These are phyloP conservation scores for Rhaphigaster nebulosa DNA, from an alignment of 2,888 invertebrate genomes.

Conservation along the genomic window DNA sequence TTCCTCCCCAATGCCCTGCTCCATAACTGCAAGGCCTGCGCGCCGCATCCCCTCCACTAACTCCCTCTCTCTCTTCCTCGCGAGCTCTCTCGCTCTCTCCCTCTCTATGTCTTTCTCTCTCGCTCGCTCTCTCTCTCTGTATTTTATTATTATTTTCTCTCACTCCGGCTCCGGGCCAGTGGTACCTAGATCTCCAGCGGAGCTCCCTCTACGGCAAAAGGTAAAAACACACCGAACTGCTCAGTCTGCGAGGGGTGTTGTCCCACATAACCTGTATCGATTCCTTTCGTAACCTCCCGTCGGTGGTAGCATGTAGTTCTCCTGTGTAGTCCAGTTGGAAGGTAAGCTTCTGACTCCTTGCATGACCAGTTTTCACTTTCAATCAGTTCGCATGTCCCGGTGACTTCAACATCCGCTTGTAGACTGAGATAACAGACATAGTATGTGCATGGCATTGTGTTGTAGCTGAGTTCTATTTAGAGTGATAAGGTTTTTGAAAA, in stretches of 20 bases:
- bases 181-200: slow-evolving; percentile 51
- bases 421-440: background rate
- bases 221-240: slow-evolving; percentile 40
- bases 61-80: background rate
- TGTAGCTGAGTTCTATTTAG: background rate
- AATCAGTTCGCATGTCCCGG: background rate
- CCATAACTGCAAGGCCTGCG: slow-evolving; percentile 55
- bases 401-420: slow-evolving; percentile 37
- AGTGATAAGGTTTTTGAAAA: background rate
- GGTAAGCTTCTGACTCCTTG: slow-evolving; percentile 42
- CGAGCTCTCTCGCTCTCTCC: background rate
- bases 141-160: slow-evolving; percentile 26
- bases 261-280: slow-evolving; percentile 37
- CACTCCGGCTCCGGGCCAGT: slow-evolving; percentile 38
- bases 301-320: slow-evolving; percentile 17
- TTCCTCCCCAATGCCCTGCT: slow-evolving; percentile 62
- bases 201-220: slow-evolving; percentile 48
- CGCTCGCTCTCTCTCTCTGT: background rate
- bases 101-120: slow-evolving; percentile 9
- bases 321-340: background rate
- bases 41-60: slow-evolving; percentile 40
- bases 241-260: slow-evolving; percentile 42
- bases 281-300: slow-evolving; percentile 40
- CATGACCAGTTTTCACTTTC: slow-evolving; percentile 38
- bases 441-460: background rate